phyloP scores from a whole-genome alignment of 2,888 invertebrate genomes.

The Iphiclides podalirius region DNA sequence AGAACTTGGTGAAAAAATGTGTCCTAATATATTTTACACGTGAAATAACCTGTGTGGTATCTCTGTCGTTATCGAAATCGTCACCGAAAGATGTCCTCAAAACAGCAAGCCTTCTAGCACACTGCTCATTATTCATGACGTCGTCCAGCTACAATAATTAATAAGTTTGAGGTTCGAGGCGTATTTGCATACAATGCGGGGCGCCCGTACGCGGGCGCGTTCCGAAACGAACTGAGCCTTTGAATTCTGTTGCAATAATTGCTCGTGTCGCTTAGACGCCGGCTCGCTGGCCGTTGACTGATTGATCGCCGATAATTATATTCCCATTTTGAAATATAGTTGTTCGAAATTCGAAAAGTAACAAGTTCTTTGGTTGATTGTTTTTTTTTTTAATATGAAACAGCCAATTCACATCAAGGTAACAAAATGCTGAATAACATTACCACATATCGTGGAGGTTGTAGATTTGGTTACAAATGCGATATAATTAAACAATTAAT shows the following conservation, averaged over 20 bases:
- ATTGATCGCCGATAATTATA: conserved; percentile 17
- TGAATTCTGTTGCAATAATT: conserved; percentile 39
- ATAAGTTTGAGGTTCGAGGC: conserved; percentile 68
- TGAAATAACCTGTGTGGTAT: no score
- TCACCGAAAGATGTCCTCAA: neutral
- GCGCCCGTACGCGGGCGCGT: conserved; percentile 50
- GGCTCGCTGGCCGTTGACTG: conserved; percentile 3
- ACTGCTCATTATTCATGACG: conserved; percentile 22
- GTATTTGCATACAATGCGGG: conserved; percentile 72
- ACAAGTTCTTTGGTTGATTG: neutral
- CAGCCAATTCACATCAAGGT: no score
- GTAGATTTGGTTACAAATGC: no score
- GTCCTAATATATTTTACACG: no score
- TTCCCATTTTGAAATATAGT: neutral
- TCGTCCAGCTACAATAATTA: conserved; percentile 63
- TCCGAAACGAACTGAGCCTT: conserved; percentile 45
- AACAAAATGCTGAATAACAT: no score
- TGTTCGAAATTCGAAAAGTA: neutral
- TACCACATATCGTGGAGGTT: no score
- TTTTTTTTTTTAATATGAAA: no score
- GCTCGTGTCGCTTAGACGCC: conserved; percentile 35
- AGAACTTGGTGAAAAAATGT: no score
- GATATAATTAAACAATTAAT: no score
- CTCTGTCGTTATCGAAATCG: no score
- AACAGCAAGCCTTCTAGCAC: conserved; percentile 6